These are phyloP conservation scores for Bombus consobrinus DNA, from an alignment of 1,140 invertebrate species.

Conservation along the genomic window DNA sequence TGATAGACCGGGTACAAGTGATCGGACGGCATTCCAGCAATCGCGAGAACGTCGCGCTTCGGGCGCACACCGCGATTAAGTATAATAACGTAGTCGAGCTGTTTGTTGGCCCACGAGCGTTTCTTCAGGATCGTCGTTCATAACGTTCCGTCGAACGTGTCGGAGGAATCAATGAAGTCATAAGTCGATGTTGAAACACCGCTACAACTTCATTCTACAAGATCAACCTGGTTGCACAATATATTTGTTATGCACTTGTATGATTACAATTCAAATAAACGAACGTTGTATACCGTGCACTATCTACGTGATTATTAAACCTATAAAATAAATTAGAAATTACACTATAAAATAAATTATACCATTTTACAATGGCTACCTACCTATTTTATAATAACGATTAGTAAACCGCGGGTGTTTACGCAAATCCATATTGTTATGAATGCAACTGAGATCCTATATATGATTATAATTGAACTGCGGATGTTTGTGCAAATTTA, in stretches of 20 bases:
- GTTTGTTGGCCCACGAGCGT: slow-evolving; percentile 33
- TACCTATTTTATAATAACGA: not conserved
- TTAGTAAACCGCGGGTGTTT: not conserved
- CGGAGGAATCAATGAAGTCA: not conserved
- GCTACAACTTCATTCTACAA: not conserved
- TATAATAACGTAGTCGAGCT: slow-evolving; percentile 48
- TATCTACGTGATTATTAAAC: not conserved
- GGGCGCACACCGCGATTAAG: slow-evolving; percentile 60
- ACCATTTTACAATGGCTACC: too few species aligned
- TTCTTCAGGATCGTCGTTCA: slow-evolving; percentile 2
- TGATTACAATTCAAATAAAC: not conserved
- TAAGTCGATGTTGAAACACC: not conserved
- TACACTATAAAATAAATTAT: not conserved
- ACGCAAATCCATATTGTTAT: too few species aligned
- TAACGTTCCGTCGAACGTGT: slow-evolving; percentile 3
- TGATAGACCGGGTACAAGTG: slow-evolving; percentile 74
- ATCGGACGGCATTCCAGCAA: slow-evolving; percentile 79
- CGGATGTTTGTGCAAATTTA: too few species aligned
- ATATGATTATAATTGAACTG: too few species aligned
- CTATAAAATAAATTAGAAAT: not conserved
- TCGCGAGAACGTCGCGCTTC: slow-evolving; percentile 59
- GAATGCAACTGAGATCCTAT: not conserved
- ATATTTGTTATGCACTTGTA: not conserved
- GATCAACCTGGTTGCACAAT: too few species aligned
- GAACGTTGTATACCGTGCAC: too few species aligned